phyloP scores from a whole-genome alignment of 2,888 invertebrate genomes.

The Synergus laeviventris region DNA sequence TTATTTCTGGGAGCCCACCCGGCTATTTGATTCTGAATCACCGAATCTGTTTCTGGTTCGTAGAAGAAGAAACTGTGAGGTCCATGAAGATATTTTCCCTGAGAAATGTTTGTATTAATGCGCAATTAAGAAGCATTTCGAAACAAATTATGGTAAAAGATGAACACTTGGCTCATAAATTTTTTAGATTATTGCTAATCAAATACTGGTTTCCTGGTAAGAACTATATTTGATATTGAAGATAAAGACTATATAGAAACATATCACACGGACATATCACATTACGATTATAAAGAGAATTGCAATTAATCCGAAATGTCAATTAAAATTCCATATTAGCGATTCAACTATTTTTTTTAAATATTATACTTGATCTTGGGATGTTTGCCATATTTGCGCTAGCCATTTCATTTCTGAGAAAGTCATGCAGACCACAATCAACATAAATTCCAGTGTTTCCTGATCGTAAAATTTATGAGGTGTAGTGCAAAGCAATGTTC shows the following conservation, averaged over 20 bases:
- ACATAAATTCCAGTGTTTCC: slow-evolving; percentile 13
- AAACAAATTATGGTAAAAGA: neutral
- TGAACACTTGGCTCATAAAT: neutral
- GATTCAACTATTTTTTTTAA: neutral
- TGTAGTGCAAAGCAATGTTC: slow-evolving; percentile 5
- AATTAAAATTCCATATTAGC: slow-evolving; percentile 4
- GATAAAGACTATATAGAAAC: slow-evolving; percentile 1
- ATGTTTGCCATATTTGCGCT: neutral
- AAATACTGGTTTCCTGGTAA: neutral
- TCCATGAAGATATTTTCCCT: neutral
- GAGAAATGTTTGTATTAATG: neutral
- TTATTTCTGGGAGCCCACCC: slow-evolving; percentile 23
- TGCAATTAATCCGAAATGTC: neutral
- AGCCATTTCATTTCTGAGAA: neutral
- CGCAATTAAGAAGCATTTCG: neutral
- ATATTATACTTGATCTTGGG: neutral
- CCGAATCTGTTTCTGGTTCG: slow-evolving; percentile 1
- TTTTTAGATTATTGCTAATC: neutral
- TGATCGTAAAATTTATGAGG: slow-evolving; percentile 13
- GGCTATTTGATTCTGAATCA: slow-evolving; percentile 27
- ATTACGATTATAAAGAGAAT: neutral
- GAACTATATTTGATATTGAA: slow-evolving; percentile 2
- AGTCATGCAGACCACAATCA: slow-evolving; percentile 3
- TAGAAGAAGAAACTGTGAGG: slow-evolving; percentile 1
- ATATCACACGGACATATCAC: neutral